phyloP scores from a whole-genome alignment of 2,113 vertebrate species.

The Prochilodus magdalenae region DNA sequence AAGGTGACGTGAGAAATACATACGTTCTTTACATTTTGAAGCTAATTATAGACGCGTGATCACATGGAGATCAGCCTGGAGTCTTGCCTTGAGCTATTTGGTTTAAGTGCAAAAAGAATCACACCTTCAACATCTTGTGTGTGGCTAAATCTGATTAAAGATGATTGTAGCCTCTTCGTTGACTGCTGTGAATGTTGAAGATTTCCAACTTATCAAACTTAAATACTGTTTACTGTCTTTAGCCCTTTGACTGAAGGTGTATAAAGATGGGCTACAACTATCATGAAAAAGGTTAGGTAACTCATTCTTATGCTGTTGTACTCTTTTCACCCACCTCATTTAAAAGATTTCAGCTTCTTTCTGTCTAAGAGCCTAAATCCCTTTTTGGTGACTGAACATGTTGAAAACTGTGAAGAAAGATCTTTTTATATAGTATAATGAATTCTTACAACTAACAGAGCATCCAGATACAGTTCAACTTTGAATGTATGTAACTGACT shows the following conservation, averaged over 20 bases:
- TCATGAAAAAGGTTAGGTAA: neutral
- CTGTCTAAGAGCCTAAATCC: too few relatives aligned
- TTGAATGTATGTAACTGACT: neutral
- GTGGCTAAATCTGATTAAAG: neutral
- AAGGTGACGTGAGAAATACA: neutral
- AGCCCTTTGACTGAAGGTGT: too few relatives aligned
- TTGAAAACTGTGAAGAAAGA: too few relatives aligned
- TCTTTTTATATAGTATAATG: neutral
- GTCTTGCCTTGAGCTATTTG: neutral
- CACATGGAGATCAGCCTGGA: neutral
- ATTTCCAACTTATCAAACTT: too few relatives aligned
- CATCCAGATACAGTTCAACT: neutral
- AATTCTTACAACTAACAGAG: neutral
- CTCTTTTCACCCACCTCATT: slow-evolving; percentile 4
- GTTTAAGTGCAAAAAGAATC: neutral
- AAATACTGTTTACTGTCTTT: too few relatives aligned
- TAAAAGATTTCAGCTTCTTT: neutral
- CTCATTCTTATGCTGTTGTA: slow-evolving; percentile 35
- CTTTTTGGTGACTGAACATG: too few relatives aligned
- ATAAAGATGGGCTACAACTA: too few relatives aligned
- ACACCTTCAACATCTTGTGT: neutral
- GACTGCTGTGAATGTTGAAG: slow-evolving; percentile 30
- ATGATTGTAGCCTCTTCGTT: slow-evolving; percentile 5
- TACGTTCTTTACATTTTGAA: neutral
- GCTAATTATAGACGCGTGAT: too few relatives aligned